phyloP scores from a whole-genome alignment of 2,113 vertebrate genomes.

The Cynocephalus volans region DNA sequence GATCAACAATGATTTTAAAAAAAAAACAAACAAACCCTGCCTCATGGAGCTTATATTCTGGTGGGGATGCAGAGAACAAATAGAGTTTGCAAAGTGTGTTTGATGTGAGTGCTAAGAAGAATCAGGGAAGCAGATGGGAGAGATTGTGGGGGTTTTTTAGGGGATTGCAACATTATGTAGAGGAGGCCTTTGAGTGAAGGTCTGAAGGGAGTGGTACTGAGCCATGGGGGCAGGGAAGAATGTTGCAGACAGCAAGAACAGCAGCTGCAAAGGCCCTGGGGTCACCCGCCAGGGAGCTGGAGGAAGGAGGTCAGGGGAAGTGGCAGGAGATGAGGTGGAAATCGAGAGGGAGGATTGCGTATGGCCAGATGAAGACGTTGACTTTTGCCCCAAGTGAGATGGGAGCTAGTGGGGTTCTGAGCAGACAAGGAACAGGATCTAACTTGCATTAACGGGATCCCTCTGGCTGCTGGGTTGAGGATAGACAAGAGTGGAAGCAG shows the following conservation, averaged over 20 bases:
- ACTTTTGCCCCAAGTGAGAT: background rate
- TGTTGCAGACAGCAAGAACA: too few relatives aligned
- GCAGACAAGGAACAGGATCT: background rate
- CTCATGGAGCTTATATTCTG: accelerated
- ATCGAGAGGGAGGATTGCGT: background rate
- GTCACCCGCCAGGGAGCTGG: background rate
- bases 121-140: background rate
- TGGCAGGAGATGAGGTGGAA: background rate
- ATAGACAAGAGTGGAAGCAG: background rate
- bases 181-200: background rate
- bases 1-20: too few relatives aligned
- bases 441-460: background rate
- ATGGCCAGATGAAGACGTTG: background rate
- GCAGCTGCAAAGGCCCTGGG: background rate
- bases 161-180: background rate
- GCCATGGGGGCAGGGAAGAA: background rate
- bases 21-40: background rate
- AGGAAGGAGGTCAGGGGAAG: background rate
- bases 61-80: too few relatives aligned
- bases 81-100: background rate
- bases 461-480: background rate
- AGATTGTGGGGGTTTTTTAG: background rate
- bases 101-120: background rate
- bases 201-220: background rate
- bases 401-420: background rate